These are phyloP conservation scores for Aldrovandia affinis DNA, from an alignment of 2,797 vertebrate species.

Conservation along the genomic window DNA sequence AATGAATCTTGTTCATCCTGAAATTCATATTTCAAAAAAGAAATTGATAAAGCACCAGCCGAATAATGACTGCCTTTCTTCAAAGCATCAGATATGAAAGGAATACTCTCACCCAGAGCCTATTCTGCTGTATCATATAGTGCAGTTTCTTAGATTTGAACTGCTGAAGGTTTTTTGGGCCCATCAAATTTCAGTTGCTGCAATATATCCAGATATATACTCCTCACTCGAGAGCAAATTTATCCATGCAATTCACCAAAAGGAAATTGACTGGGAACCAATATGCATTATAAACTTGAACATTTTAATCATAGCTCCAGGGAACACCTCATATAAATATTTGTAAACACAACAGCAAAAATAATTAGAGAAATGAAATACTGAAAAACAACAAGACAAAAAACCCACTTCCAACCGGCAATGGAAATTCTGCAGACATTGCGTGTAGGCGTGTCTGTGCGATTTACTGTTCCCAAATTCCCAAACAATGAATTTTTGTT, in stretches of 20 bases:
- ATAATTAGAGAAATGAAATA: not conserved
- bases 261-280: not conserved
- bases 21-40: not conserved
- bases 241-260: not conserved
- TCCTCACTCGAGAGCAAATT: not conserved
- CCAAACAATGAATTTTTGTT: slow-evolving; percentile 7
- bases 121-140: not conserved
- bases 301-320: not conserved
- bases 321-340: not conserved
- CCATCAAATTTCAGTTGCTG: not conserved
- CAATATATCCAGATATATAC: not conserved
- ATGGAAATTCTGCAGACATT: not conserved
- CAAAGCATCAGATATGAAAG: slow-evolving; percentile 9
- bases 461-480: not conserved
- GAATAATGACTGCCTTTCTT: slow-evolving; percentile 8
- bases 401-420: not conserved
- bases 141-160: not conserved
- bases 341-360: not conserved
- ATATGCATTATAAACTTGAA: not conserved
- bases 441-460: not conserved
- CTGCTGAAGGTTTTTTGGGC: not conserved
- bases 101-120: not conserved
- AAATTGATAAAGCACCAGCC: not conserved
- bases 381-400: too few relatives aligned
- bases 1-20: not conserved